phyloP scores from a whole-genome alignment of 1,140 invertebrate species.

The Pachyrhynchus sulphureomaculatus region DNA sequence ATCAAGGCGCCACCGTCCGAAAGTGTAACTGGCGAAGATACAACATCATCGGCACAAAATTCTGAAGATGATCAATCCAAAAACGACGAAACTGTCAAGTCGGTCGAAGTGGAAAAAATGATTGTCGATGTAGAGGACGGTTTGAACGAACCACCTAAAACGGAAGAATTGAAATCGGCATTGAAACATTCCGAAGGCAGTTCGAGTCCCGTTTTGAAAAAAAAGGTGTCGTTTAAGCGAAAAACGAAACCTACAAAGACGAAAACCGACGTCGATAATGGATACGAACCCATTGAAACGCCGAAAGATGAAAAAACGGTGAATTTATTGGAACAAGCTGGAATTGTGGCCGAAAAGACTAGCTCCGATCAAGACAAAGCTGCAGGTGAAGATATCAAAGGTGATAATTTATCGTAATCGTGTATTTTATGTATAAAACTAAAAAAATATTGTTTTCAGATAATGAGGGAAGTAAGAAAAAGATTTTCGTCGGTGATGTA shows the following conservation, averaged over 20 bases:
- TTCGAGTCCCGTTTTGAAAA: conserved; percentile 49
- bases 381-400: no score
- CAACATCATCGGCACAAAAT: neutral
- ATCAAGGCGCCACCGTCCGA: no score
- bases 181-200: conserved; percentile 31
- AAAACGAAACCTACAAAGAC: conserved; percentile 37
- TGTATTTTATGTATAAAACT: no score
- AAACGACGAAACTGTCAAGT: conserved; percentile 11
- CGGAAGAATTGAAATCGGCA: conserved; percentile 28
- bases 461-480: conserved; percentile 14
- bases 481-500: conserved; percentile 11
- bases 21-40: no score
- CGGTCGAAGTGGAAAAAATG: conserved; percentile 28
- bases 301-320: conserved; percentile 45
- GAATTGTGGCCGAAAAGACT: neutral
- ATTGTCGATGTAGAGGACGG: conserved; percentile 37
- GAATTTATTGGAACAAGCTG: neutral
- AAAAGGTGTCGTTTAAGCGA: conserved; percentile 51
- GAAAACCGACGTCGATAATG: conserved; percentile 50
- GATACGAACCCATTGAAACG: conserved; percentile 50
- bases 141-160: conserved; percentile 23
- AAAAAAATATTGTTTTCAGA: neutral
- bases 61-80: conserved; percentile 1
- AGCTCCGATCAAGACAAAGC: neutral
- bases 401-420: no score